Base-by-base conservation (phyloP, 2,797 vertebrate species). In the Xiphorhynchus erythropygius region DNA sequence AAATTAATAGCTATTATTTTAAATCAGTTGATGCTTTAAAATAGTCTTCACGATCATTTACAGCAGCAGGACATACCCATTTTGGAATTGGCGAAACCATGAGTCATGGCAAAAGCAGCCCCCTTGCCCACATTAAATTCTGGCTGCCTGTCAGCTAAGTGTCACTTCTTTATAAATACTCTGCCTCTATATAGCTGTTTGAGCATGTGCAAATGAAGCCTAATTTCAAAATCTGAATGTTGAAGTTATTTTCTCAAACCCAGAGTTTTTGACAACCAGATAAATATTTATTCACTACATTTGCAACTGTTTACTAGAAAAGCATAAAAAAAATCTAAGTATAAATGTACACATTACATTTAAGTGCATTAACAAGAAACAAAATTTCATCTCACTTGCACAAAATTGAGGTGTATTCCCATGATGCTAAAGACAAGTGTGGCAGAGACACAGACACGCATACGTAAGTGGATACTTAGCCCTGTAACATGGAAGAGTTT, bases 201-300 rank as follows among this genome's bases (percentile, higher is more conserved):
- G 25, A 69, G 30, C 28, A 22, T 14, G 41, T 83, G 37, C 64
- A 77, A 57, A 77, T 56, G 30, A 84, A 79, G 32, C 27, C 44
- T 0, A 49, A 13, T 64, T 57, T 80, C 75, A 25, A 65, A 78
- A 71, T 32, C 11, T 32, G 30, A 25, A 22, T 87, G 42, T 46
- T 83, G 32, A 49, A 22, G 28, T 21, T 63, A 7, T 21, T 93
- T 94, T 86, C 87, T 94, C 71, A 78, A 42, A 81, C 56, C 44
- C 63, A 67, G 49, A 33, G 44, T 49, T 94, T 82, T 76, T 87
- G 71, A 85, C 75, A 95, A 79, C 12, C 67, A 86, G 59, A 63
- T 75, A 73, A 57, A 81, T 94, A 96, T 97, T 96, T 97, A 97
- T 97, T 97, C 65, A 24, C 87, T 95, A 92, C 56, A 63, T 94